Base-by-base conservation (phyloP, 2,888 invertebrate species). In the Andrena haemorrhoa region DNA sequence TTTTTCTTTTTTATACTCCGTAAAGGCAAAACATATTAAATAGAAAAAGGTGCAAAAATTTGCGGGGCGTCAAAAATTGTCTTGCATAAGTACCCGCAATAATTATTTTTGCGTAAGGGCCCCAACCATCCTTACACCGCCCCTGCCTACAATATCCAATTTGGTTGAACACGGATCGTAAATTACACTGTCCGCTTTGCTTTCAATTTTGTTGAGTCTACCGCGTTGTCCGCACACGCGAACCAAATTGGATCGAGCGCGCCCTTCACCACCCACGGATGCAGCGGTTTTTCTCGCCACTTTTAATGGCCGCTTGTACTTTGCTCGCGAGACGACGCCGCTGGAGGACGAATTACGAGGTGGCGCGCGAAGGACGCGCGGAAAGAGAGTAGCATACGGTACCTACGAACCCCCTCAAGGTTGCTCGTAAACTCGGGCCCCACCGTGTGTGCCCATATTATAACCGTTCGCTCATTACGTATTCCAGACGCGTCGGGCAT, bases 341-440 rank as follows among this genome's bases (percentile, higher is more conserved):
- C 41, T 49, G 71, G 75, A 78, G 85, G 79, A 68, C 72, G 73
- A 85, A 77, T 76, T 69, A 70, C 78, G 82, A 75, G 79, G 53
- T 72, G 76, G 35, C 60, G 79, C 69, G 69, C 58, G 86, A 86
- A 87, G 82, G 87, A 82, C 82, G 73, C 63, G 61, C 66, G 60
- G 66, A 84, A 82, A 72, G 71, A 75, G 70, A 47, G 81, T 68
- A 63, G 64, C 66, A 82, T 86, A 88, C 87, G 89, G 89, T 87
- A 85, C 85, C 79, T 77, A 71, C 83, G 79, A 86, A 85, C 80
- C 82, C 63, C 69, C 84, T 72, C 87, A 89, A 88, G 88, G 89
- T 75, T 85, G 86, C 88, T 89, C 88, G 83, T 88, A 88, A 88
- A 88, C 85, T 87, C 89, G 78, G 69, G 16, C 63, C 53, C 75